Evolutionary conservation across 1,140 invertebrate genomes (phyloP), one percentile per base, ranked within the genome.

Genomic region (Neodiprion lecontei): DNA sequence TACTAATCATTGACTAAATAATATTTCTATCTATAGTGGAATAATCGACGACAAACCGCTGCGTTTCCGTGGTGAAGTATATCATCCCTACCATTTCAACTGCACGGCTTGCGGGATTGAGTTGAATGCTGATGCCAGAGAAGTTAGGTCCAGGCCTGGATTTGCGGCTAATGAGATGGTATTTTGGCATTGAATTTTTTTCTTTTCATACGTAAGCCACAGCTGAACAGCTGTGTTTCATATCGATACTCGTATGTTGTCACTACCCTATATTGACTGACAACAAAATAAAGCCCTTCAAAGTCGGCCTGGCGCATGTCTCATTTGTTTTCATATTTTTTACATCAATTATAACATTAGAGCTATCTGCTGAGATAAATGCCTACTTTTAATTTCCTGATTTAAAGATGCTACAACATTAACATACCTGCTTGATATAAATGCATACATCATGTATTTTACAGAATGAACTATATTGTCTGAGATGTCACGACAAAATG

Each of bases 401-500:
- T 77, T 73, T 48, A 67, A 73, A 76, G 80, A 67, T 14, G 50
- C 49, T 28, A 65, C 48, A 48, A 75, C 9, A 67, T 74, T 28
- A 75, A 28, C 68, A 28, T 48, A 28, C 23, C 69, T 28, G 12
- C 49, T 68, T 53, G 61, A 65, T 53, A 61, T 14, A 49, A 40
- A 40, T 40, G 28, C 28, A 5, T 40, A 47, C 1, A 71, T 23
- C 49, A 21, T 80, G 7, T 53, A 78, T 72, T 49, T 88, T 90
- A 28, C 84, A 94, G 92, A 97, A 97, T 84, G 98, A 99, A 83
- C 89, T 99, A 9, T 99, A 99, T 86, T 99, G 99, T 85, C 90
- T 99, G 47, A 92, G 98, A 74, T 99, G 98, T 83, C 98, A 99
- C 87, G 98, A 99, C 85, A 99, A 99, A 90, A 99, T 99, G 98